Percentiles rank a stretch among this genome's conserved stretches.
Evolutionary conservation across 2,888 invertebrate species (phyloP).

Genomic region (Agrilus mali): DNA sequence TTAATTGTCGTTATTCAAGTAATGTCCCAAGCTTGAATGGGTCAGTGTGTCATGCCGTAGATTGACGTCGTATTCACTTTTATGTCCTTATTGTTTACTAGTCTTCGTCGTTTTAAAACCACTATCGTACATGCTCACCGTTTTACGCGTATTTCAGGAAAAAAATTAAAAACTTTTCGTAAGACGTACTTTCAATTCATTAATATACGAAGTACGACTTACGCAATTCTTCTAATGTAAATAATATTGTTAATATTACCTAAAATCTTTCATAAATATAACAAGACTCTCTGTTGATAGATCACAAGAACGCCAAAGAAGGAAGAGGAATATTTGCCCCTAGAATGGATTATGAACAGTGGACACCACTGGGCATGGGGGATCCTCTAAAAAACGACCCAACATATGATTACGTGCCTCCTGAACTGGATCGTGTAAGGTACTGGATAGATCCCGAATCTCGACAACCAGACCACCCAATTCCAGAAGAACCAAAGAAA

Average conservation of each 20-base stretch:
- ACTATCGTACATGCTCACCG: not conserved
- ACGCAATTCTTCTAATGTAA: not conserved
- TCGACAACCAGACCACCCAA: conserved; percentile 41
- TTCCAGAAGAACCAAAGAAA: conserved; percentile 39
- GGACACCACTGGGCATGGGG: conserved; percentile 72
- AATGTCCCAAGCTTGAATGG: conserved; percentile 10
- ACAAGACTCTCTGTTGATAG: too few species aligned
- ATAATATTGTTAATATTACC: too few species aligned
- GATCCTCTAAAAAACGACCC: conserved; percentile 75
- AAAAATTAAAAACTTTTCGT: not conserved
- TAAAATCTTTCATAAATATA: too few species aligned
- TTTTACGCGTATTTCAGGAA: not conserved
- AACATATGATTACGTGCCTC: conserved; percentile 75
- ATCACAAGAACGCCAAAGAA: conserved; percentile 16
- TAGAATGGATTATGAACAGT: conserved; percentile 72
- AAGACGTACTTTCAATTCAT: too few species aligned
- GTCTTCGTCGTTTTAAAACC: not conserved
- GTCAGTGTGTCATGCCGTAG: conserved; percentile 18
- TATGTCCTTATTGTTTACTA: conserved; percentile 12
- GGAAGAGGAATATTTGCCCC: conserved; percentile 48
- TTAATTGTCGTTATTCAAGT: conserved; percentile 5
- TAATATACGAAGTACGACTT: too few species aligned
- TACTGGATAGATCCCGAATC: conserved; percentile 63
- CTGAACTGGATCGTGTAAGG: conserved; percentile 63
- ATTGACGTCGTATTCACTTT: conserved; percentile 2